A percentile compares a stretch with the other conserved stretches of the same genome.
Evolutionary conservation across 2,797 vertebrate genomes (phyloP).

Genomic region (Etheostoma perlongum): DNA sequence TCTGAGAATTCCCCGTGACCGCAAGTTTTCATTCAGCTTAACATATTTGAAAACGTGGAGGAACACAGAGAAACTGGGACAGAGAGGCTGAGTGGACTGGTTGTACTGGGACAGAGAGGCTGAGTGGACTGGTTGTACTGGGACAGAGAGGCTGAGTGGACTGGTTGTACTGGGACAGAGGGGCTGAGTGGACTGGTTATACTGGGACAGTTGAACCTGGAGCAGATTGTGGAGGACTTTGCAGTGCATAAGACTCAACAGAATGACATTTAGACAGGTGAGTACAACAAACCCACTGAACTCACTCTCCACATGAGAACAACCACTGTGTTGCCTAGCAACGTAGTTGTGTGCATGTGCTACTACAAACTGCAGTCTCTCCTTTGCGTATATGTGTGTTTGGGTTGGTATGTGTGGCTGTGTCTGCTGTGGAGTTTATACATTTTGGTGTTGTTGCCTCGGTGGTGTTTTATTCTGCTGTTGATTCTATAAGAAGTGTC

Average conservation of each 20-base stretch:
- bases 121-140: no score
- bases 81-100: no score
- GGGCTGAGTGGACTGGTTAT: no score
- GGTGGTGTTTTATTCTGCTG: background rate
- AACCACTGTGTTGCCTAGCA: slow-evolving; percentile 1
- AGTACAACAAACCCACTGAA: slow-evolving; percentile 8
- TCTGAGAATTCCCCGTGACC: no score
- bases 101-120: no score
- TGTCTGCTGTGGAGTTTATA: background rate
- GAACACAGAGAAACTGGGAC: no score
- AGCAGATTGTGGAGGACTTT: background rate
- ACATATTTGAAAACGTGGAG: no score
- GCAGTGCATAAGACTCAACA: background rate
- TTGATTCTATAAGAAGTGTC: background rate
- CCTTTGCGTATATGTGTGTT: background rate
- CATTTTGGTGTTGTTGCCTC: background rate
- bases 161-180: no score
- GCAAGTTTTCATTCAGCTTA: no score
- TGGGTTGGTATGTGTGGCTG: no score
- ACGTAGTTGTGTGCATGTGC: background rate
- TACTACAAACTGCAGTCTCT: slow-evolving; percentile 1
- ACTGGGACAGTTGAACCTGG: background rate
- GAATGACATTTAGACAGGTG: background rate
- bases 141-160: no score
- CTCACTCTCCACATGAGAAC: background rate